Evolutionary conservation across 37 sponge, comb jelly and placozoan species (phyloP), one percentile per base, ranked within the genome.

Genomic region (Chondrosia reniformis): DNA sequence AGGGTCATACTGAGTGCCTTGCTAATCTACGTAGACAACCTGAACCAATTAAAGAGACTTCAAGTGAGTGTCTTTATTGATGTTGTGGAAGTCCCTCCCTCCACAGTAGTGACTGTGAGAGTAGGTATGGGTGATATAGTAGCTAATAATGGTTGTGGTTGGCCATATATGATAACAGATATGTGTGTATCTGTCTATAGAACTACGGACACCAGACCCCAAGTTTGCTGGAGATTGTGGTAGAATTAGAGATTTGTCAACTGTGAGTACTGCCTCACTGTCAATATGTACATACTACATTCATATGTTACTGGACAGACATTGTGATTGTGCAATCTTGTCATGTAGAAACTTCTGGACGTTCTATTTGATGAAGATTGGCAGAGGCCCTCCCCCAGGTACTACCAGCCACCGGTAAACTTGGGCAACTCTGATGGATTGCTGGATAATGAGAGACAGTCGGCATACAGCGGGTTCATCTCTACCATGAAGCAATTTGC

Each of bases 1-100:
- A 84, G 6, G 92, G 92, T 6, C 92, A 91, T 64, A 49, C 78
- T 0, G 92, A 91, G 69, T 91, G 86, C 78, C 83, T 78, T 52
- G 76, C 77, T 21, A 91, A 84, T 55, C 67, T 91, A 13, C 61
- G 42, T 32, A 83, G 80, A 45, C 71, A 69, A 22, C 78, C 87
- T 8, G 84, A 86, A 34, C 65, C 87, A 0, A 46, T 91, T 0
- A 86, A 86, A 24, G 87, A 86, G 37, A 86, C 91, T n/a, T 79
- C 91, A 22, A 86, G 91, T 91, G 52, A 75, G 91, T 63, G n/a
- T 27, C n/a, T 36, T 24, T 40, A 4, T 72, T 24, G 40, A 34
- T 40, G n/a, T n/a, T n/a, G n/a, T n/a, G n/a, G n/a, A n/a, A n/a
- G n/a, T n/a, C n/a, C n/a, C n/a, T n/a, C n/a, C n/a, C n/a, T n/a